Evolutionary conservation across 2,888 invertebrate genomes (phyloP).

Genomic region (Lithophane semibrunnea): DNA sequence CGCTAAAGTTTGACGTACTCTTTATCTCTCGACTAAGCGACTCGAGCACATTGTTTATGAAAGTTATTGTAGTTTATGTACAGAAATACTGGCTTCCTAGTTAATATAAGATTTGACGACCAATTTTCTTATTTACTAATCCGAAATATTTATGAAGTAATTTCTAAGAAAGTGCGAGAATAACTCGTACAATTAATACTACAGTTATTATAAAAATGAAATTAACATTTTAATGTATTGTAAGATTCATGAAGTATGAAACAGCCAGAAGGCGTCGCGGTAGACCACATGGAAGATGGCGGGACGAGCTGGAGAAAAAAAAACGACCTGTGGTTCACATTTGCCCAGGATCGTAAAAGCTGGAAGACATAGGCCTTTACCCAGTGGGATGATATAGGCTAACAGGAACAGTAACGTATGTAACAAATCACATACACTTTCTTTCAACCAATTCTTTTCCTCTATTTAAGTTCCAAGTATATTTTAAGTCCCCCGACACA

Average conservation of each 20-base stretch:
- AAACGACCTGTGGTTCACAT: too few relatives aligned
- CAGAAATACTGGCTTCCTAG: conserved; percentile 5
- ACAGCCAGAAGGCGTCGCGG: background rate
- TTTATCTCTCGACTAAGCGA: conserved; percentile 15
- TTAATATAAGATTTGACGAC: background rate
- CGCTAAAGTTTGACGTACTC: conserved; percentile 15
- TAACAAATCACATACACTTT: conserved; percentile 1
- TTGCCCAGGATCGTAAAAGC: background rate
- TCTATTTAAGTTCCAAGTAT: conserved; percentile 13
- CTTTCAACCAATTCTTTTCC: background rate
- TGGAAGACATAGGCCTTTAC: background rate
- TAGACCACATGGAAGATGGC: background rate
- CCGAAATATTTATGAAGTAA: background rate
- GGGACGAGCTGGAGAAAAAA: background rate
- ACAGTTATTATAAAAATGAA: background rate
- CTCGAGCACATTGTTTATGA: background rate
- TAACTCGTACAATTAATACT: background rate
- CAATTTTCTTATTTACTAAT: background rate
- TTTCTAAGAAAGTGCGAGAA: background rate
- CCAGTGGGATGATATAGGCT: background rate
- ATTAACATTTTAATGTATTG: background rate
- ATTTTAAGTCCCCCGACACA: conserved; percentile 37
- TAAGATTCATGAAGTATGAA: background rate
- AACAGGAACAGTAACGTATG: background rate
- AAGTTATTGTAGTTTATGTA: background rate